A percentile compares a stretch with the other conserved stretches of the same genome.
phyloP scores from a whole-genome alignment of 2,888 invertebrate genomes.

The Agriopis marginaria region DNA sequence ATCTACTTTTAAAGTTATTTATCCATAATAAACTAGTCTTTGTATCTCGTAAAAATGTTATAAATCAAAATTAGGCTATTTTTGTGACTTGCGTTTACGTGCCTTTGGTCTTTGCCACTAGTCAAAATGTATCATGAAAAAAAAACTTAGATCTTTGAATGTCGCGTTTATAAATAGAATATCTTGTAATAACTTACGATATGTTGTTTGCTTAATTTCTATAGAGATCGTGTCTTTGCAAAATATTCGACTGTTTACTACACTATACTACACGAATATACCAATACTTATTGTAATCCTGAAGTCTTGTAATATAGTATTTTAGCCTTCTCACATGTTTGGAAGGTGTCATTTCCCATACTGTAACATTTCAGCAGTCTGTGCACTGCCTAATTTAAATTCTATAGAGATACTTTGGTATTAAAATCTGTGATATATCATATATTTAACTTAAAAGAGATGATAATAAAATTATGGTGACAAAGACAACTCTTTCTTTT shows the following conservation, averaged over 20 bases:
- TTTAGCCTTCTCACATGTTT: slow-evolving; percentile 56
- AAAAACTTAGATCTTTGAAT: slow-evolving; percentile 7
- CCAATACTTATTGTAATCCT: slow-evolving; percentile 17
- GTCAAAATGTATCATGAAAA: slow-evolving; percentile 17
- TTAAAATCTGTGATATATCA: slow-evolving; percentile 67
- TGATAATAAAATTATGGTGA: slow-evolving; percentile 78
- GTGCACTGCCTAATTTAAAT: slow-evolving; percentile 63
- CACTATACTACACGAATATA: not conserved
- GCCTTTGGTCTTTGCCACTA: slow-evolving; percentile 1
- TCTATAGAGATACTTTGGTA: slow-evolving; percentile 55
- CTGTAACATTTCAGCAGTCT: slow-evolving; percentile 64
- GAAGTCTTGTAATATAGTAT: slow-evolving; percentile 35
- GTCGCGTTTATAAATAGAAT: slow-evolving; percentile 17
- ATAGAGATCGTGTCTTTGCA: slow-evolving; percentile 1
- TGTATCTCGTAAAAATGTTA: slow-evolving; percentile 12
- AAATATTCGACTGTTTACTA: slow-evolving; percentile 9
- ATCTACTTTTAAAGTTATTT: not conserved
- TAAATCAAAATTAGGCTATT: not conserved
- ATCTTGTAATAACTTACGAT: slow-evolving; percentile 17
- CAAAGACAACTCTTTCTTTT: slow-evolving; percentile 82
- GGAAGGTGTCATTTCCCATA: slow-evolving; percentile 57
- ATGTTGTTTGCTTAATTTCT: slow-evolving; percentile 14
- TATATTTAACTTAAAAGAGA: slow-evolving; percentile 50
- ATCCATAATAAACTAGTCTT: not conserved
- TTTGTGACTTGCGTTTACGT: slow-evolving; percentile 10